phyloP scores from a whole-genome alignment of 2,888 invertebrate genomes.

The Chironomus tentans region DNA sequence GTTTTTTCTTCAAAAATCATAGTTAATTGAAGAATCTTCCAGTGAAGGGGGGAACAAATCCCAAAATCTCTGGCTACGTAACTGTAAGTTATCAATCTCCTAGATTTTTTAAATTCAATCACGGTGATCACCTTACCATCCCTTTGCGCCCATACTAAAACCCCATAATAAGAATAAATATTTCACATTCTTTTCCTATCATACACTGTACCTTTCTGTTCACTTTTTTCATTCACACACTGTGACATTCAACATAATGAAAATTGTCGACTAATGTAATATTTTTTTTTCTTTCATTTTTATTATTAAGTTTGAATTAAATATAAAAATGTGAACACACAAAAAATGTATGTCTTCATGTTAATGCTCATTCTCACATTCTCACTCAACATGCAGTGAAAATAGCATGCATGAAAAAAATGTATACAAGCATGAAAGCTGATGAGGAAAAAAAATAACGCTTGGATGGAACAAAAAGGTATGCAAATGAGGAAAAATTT shows the following conservation, averaged over 20 bases:
- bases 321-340: neutral
- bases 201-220: no score
- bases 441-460: neutral
- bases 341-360: slow-evolving; percentile 7
- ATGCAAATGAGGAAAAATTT: neutral
- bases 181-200: no score
- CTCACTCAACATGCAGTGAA: neutral
- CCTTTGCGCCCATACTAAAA: no score
- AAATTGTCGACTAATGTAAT: slow-evolving; percentile 22
- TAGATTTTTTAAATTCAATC: no score
- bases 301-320: slow-evolving; percentile 18
- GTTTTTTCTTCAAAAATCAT: no score
- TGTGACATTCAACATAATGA: neutral
- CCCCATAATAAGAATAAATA: no score
- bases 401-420: neutral
- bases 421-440: neutral
- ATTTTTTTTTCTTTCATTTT: neutral
- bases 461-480: neutral
- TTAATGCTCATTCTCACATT: neutral
- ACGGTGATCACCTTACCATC: no score
- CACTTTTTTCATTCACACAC: neutral
- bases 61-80: no score
- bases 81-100: no score
- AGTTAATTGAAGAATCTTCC: no score
- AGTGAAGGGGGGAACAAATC: no score